A percentile compares a stretch with the other conserved stretches of the same genome.
Conservation (phyloP, 2,888 invertebrate species). For the Plebejus melissa region DNA sequence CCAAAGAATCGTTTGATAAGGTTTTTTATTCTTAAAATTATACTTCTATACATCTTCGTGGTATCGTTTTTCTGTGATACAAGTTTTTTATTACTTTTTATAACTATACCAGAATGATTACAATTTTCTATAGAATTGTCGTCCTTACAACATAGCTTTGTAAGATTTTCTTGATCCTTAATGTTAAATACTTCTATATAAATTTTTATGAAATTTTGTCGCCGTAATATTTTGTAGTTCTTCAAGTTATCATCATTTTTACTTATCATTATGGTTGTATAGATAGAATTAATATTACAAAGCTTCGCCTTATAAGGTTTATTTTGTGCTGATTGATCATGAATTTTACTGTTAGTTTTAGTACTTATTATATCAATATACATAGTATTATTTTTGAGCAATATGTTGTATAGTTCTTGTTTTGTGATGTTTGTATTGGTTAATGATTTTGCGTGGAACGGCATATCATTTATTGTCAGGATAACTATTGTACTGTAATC, state of each 20-base stretch:
- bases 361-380: conserved; percentile 59
- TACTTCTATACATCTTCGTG: background rate
- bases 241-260: conserved; percentile 50
- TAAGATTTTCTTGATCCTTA: conserved; percentile 45
- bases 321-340: conserved; percentile 39
- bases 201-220: conserved; percentile 53
- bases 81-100: background rate
- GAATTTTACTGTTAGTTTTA: conserved; percentile 34
- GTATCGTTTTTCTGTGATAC: background rate
- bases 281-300: conserved; percentile 57
- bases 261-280: conserved; percentile 50
- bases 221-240: conserved; percentile 51
- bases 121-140: conserved; percentile 28
- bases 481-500: conserved; percentile 53
- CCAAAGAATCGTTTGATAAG: background rate
- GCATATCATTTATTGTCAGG: conserved; percentile 48
- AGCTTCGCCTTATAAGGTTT: conserved; percentile 38
- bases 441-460: conserved; percentile 30
- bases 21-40: background rate
- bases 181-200: conserved; percentile 52
- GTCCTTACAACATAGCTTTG: conserved; percentile 35
- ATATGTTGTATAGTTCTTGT: conserved; percentile 43
- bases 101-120: background rate
- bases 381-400: conserved; percentile 45
- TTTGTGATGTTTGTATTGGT: conserved; percentile 36